Percentiles rank a stretch among this genome's conserved stretches.
phyloP scores from a whole-genome alignment of 2,113 vertebrate species.

The Leiothrix lutea region DNA sequence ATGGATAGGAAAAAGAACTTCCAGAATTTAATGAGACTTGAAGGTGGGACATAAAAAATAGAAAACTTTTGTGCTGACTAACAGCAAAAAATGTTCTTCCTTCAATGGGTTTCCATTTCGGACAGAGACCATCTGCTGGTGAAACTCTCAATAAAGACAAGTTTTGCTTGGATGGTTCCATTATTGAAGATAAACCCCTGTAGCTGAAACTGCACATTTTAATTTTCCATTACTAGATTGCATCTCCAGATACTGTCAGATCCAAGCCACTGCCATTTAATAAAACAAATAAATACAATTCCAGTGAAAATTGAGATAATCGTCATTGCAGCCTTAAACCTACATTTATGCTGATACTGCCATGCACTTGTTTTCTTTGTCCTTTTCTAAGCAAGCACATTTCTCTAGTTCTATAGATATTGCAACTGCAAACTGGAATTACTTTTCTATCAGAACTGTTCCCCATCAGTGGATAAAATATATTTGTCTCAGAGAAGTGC shows the following conservation, averaged over 20 bases:
- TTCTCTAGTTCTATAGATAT: background rate
- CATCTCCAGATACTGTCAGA: background rate
- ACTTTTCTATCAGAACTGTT: background rate
- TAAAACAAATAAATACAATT: background rate
- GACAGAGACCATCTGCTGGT: background rate
- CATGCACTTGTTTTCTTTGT: background rate
- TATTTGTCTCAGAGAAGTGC: background rate
- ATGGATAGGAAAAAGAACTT: background rate
- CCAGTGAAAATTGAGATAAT: background rate
- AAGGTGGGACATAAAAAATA: background rate
- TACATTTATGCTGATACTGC: background rate
- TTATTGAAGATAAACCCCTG: background rate
- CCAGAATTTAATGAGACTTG: background rate
- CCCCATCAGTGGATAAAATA: background rate
- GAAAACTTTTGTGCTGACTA: background rate
- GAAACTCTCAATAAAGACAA: background rate
- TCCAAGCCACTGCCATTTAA: background rate
- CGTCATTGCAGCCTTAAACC: background rate
- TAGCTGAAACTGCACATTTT: background rate
- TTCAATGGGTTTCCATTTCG: background rate
- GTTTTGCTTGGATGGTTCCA: background rate
- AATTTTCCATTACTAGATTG: slow-evolving; percentile 4
- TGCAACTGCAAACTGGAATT: background rate
- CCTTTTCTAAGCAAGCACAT: background rate
- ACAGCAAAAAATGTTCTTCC: background rate